Evolutionary conservation across 2,888 invertebrate genomes (phyloP).

Genomic region (Steinernema carpocapsae): DNA sequence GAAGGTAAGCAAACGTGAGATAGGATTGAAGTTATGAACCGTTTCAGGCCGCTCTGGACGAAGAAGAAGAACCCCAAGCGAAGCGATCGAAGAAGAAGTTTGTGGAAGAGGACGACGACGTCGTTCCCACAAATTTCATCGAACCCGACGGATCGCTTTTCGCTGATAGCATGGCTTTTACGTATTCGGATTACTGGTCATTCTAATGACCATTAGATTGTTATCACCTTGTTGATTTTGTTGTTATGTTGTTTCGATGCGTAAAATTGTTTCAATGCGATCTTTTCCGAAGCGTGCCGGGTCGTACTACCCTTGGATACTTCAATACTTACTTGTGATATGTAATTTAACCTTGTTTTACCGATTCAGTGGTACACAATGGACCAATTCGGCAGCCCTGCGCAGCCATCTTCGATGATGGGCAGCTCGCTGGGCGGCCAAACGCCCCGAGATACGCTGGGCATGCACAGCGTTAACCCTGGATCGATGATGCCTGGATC

Average conservation of each 20-base stretch:
- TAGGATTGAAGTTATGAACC: background rate
- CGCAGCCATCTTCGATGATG: slow-evolving; percentile 13
- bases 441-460: slow-evolving; percentile 42
- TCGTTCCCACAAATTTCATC: slow-evolving; percentile 17
- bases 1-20: background rate
- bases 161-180: slow-evolving; percentile 16
- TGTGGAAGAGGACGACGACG: slow-evolving; percentile 1
- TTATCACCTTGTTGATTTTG: slow-evolving; percentile 22
- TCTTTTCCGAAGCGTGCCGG: background rate
- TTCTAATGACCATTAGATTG: background rate
- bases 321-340: no score
- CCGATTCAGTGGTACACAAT: background rate
- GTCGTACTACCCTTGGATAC: no score
- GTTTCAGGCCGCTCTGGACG: background rate
- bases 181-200: slow-evolving; percentile 29
- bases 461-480: slow-evolving; percentile 35
- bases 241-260: slow-evolving; percentile 1
- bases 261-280: background rate
- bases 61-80: background rate
- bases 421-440: slow-evolving; percentile 44
- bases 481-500: slow-evolving; percentile 48
- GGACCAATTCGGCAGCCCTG: slow-evolving; percentile 23
- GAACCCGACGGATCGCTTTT: slow-evolving; percentile 3
- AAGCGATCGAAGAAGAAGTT: background rate
- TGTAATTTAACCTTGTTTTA: background rate